These are phyloP conservation scores for Drosophila subobscura DNA, from an alignment of 1,140 invertebrate genomes.

Conservation along the genomic window DNA sequence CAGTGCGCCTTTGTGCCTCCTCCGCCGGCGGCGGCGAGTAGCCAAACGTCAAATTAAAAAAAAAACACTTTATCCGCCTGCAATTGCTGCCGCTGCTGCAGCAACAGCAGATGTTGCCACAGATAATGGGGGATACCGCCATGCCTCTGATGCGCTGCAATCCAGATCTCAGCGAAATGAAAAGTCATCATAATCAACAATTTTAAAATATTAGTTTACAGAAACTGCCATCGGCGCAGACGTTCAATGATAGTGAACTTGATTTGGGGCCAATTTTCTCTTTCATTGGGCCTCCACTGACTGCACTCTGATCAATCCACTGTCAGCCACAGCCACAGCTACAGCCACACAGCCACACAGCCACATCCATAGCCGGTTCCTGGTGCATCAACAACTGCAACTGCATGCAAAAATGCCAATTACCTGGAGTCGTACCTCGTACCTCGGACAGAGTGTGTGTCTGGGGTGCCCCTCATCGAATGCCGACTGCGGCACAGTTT, in stretches of 20 bases:
- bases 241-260: conserved; percentile 65
- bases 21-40: conserved; percentile 27
- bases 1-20: conserved; percentile 18
- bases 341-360: too few species aligned
- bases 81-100: conserved; percentile 37
- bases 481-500: conserved; percentile 43
- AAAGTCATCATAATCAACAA: conserved; percentile 70
- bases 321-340: too few species aligned
- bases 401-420: conserved; percentile 66
- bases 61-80: conserved; percentile 45
- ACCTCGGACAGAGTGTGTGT: conserved; percentile 7
- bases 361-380: conserved; percentile 31
- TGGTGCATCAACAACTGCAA: conserved; percentile 15
- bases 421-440: conserved; percentile 23
- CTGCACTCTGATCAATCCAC: too few species aligned
- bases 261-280: conserved; percentile 68
- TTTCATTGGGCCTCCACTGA: conserved; percentile 46
- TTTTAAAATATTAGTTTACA: conserved; percentile 68
- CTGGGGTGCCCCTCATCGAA: conserved; percentile 4
- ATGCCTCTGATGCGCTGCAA: conserved; percentile 34
- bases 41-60: conserved; percentile 59
- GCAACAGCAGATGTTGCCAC: conserved; percentile 1
- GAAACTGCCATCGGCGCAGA: conserved; percentile 45
- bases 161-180: conserved; percentile 61
- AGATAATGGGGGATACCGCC: not conserved